Conservation (phyloP, 2,113 vertebrate species). For the Fregata magnificens region DNA sequence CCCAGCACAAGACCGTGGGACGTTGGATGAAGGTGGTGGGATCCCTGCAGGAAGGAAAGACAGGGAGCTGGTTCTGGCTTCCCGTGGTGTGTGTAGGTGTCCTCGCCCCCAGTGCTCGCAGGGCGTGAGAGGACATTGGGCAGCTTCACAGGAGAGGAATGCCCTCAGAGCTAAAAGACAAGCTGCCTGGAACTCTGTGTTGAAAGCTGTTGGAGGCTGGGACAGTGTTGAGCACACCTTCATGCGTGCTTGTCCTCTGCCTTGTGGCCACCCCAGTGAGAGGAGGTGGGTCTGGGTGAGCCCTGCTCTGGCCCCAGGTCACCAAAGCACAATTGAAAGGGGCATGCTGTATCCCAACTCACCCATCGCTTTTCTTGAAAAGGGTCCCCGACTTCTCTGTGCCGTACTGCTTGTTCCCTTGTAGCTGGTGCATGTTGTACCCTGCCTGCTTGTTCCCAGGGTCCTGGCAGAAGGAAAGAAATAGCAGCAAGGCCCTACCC, state of each 20-base stretch:
- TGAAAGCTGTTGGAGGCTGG: background rate
- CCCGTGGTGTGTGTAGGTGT: background rate
- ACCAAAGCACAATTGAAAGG: background rate
- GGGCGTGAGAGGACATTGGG: background rate
- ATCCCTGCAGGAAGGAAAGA: background rate
- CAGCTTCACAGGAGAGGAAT: background rate
- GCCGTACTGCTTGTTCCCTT: conserved; percentile 73
- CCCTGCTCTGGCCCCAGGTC: background rate
- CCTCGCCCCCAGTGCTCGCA: background rate
- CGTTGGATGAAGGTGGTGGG: background rate
- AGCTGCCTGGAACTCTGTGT: background rate
- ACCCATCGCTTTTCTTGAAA: conserved; percentile 78
- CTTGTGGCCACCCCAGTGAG: background rate
- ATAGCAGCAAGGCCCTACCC: background rate
- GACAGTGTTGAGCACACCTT: background rate
- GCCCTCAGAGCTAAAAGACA: background rate
- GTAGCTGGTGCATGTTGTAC: conserved; percentile 76
- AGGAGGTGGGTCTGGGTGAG: background rate
- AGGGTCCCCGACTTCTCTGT: conserved; percentile 71
- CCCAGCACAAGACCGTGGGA: background rate
- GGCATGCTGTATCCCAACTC: background rate
- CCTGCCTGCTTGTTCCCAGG: conserved; percentile 58
- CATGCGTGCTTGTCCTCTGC: background rate
- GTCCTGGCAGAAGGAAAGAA: conserved; percentile 46
- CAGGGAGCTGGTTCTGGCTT: background rate